Evolutionary conservation across 2,797 vertebrate species (phyloP).

Genomic region (Premnoplex brunnescens): DNA sequence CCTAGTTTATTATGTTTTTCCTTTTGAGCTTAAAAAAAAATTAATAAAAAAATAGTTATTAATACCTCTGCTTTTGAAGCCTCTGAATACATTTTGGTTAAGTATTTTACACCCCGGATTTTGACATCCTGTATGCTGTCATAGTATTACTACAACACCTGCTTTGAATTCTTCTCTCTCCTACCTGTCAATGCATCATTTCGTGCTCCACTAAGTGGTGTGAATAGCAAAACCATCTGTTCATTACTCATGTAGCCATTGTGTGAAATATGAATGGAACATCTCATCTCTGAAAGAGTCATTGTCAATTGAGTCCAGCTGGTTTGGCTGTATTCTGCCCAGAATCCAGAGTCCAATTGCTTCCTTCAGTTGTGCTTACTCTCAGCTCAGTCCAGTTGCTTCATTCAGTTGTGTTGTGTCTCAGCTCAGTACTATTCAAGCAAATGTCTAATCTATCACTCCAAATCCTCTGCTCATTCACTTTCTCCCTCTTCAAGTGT

Average conservation of each 20-base stretch:
- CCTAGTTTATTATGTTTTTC: background rate
- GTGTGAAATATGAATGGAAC: constrained; percentile 64
- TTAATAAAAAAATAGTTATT: background rate
- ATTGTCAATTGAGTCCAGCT: constrained; percentile 46
- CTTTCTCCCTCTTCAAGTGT: background rate
- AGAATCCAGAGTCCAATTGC: constrained; percentile 2
- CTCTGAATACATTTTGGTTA: background rate
- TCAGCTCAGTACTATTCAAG: background rate
- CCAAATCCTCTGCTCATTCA: background rate
- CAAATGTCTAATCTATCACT: background rate
- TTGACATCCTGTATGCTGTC: background rate
- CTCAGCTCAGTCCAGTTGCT: background rate
- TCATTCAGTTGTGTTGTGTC: background rate
- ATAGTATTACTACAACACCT: constrained; percentile 27
- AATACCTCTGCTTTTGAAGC: background rate
- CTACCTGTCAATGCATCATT: constrained; percentile 67
- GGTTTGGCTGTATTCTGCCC: background rate
- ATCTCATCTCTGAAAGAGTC: constrained; percentile 56
- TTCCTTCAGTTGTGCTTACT: constrained; percentile 5
- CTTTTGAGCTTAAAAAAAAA: background rate
- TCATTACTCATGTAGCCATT: constrained; percentile 62
- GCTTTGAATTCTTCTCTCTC: constrained; percentile 17
- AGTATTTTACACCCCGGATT: constrained; percentile 7
- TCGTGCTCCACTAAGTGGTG: constrained; percentile 66
- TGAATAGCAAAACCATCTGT: constrained; percentile 66